Base-by-base conservation (phyloP, 92 coral and sea anemone species). In the Umimayanthus kanabou region DNA sequence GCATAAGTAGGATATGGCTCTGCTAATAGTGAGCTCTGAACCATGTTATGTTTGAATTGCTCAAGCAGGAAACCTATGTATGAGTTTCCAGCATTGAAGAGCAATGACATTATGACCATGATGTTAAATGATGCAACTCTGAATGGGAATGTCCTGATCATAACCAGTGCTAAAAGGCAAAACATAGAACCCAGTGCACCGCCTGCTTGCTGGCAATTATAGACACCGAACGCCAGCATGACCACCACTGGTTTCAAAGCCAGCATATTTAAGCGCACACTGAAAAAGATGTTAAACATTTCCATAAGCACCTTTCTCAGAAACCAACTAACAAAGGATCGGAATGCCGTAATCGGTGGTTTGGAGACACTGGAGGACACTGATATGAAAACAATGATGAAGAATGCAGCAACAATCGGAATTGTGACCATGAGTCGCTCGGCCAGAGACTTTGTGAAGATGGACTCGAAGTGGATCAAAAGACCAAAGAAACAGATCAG, bases 151-250 rank as follows among this genome's bases (percentile, higher is more conserved):
- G 93, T 78, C 87, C 93, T 86, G 39, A 95, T 90, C 99, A 97
- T 97, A 66, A 93, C 89, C 85, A 97, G 92, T 14, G 93, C 95
- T 11, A 97, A 76, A 43, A 97, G 85, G 39, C 96, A 95, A 30
- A 97, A 77, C 89, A 95, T 40, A 33, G 96, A 89, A n/a, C 94
- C 97, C 37, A 96, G 94, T n/a, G 94, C 98, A 16, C 98, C 95
- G 29, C 98, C 99, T 79, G 95, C 84, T 50, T 85, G 90, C 81
- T 94, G 89, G 75, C 96, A 91, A 33, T 83, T 85, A 85, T 89
- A 94, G 18, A 94, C 61, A 85, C 97, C 98, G 80, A 91, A 89
- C 1, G 95, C 98, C n/a, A 95, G 84, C 49, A 95, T 74, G 43
- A 97, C 94, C 50, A 95, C 82, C 39, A 93, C 90, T 61, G 94